Evolutionary conservation across 2,888 invertebrate genomes (phyloP).

Genomic region (Ophion ellenae): DNA sequence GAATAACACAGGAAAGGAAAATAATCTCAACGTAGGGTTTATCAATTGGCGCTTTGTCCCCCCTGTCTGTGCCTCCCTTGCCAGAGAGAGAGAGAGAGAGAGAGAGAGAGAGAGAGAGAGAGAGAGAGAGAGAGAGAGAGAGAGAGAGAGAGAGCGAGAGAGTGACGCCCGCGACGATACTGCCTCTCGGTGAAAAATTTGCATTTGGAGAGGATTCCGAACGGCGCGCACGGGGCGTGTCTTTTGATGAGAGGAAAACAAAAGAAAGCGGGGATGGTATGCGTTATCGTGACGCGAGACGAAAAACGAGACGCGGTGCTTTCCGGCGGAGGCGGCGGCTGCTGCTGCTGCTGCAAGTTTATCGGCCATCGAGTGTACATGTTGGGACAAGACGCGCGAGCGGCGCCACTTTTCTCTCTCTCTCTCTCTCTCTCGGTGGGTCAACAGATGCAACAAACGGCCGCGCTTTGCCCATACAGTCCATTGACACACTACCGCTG

Average conservation of each 20-base stretch:
- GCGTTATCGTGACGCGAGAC: too few species aligned
- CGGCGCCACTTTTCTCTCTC: conserved; percentile 2
- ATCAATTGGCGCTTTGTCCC: conserved; percentile 29
- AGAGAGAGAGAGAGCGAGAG: too few species aligned
- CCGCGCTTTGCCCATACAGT: conserved; percentile 73
- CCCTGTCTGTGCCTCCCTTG: neutral
- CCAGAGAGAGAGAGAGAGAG: too few species aligned
- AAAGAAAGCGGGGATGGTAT: too few species aligned
- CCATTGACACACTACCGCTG: conserved; percentile 74
- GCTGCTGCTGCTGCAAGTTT: conserved; percentile 26
- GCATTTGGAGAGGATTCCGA: conserved; percentile 2
- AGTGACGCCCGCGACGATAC: too few species aligned
- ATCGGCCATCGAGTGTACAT: conserved; percentile 61
- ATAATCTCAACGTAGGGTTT: conserved; percentile 10
- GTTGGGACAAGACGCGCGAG: conserved; percentile 58
- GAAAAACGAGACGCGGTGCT: too few species aligned
- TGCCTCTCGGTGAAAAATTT: neutral
- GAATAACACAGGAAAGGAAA: conserved; percentile 2
- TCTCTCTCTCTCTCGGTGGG: conserved; percentile 32
- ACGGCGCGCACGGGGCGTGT: too few species aligned
- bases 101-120: too few species aligned
- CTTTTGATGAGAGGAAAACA: too few species aligned
- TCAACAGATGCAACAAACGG: conserved; percentile 74
- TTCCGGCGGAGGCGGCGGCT: too few species aligned
- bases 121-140: too few species aligned